These are phyloP conservation scores for Gila robusta DNA, from an alignment of 2,797 vertebrate species.

Conservation along the genomic window DNA sequence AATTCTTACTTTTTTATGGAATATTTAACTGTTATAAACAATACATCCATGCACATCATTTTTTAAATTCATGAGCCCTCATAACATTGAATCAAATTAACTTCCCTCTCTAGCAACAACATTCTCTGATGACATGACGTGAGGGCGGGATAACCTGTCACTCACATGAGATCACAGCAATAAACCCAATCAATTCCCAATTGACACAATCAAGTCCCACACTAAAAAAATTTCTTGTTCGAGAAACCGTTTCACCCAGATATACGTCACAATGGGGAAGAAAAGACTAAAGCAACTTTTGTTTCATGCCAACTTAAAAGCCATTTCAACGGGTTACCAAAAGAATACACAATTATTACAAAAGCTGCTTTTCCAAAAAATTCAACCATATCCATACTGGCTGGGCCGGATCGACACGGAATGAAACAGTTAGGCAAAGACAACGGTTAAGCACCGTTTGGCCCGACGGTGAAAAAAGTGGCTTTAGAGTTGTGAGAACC, in stretches of 20 bases:
- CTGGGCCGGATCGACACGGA: no score
- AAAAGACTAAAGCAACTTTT: background rate
- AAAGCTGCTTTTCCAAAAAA: no score
- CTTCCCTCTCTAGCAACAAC: background rate
- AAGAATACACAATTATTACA: slow-evolving; percentile 4
- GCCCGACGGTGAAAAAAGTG: no score
- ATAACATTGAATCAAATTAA: background rate
- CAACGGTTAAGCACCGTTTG: no score
- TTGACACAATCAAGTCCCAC: background rate
- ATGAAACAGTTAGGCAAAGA: no score
- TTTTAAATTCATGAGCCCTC: background rate
- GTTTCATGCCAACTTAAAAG: background rate
- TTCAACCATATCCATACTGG: no score
- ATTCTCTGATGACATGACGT: background rate
- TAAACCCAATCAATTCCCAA: background rate
- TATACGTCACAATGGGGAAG: background rate
- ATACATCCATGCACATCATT: background rate
- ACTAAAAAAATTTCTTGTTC: background rate
- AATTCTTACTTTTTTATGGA: background rate
- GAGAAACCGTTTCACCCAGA: background rate
- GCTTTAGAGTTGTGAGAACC: background rate
- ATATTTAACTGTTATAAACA: background rate
- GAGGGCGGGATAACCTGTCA: background rate
- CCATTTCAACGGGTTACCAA: background rate
- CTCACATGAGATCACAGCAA: background rate